These are phyloP conservation scores for Dendrolimus kikuchii DNA, from an alignment of 1,140 invertebrate species.

Conservation along the genomic window DNA sequence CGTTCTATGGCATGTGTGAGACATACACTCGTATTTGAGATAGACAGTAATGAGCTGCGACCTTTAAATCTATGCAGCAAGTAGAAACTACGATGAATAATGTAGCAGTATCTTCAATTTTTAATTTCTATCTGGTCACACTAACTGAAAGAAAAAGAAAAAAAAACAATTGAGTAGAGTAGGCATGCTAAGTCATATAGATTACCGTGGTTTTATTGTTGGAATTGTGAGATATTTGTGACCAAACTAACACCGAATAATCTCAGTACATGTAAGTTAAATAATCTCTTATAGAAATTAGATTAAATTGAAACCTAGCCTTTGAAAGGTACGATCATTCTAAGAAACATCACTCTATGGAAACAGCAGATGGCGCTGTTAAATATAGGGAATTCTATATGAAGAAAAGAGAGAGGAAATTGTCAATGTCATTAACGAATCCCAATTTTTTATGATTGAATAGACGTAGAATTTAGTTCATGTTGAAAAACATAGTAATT, in stretches of 20 bases:
- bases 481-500: no score
- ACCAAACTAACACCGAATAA: slow-evolving; percentile 15
- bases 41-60: no score
- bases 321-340: slow-evolving; percentile 13
- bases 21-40: no score
- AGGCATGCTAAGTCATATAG: slow-evolving; percentile 22
- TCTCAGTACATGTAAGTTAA: slow-evolving; percentile 21
- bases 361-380: slow-evolving; percentile 27
- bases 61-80: no score
- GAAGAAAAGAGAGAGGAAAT: slow-evolving; percentile 29
- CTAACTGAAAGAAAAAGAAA: slow-evolving; percentile 11
- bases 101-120: no score
- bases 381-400: slow-evolving; percentile 17
- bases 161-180: slow-evolving; percentile 29
- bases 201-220: slow-evolving; percentile 18
- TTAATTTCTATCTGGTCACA: not conserved
- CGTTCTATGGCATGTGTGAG: no score
- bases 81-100: no score
- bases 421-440: slow-evolving; percentile 24
- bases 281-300: slow-evolving; percentile 4
- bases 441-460: slow-evolving; percentile 10
- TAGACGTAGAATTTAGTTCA: slow-evolving; percentile 13
- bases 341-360: slow-evolving; percentile 22
- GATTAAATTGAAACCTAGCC: slow-evolving; percentile 10
- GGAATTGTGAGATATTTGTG: slow-evolving; percentile 17